Evolutionary conservation across 2,113 vertebrate species (phyloP), one percentile per base, ranked within the genome.

Genomic region (Phoenicopterus ruber): DNA sequence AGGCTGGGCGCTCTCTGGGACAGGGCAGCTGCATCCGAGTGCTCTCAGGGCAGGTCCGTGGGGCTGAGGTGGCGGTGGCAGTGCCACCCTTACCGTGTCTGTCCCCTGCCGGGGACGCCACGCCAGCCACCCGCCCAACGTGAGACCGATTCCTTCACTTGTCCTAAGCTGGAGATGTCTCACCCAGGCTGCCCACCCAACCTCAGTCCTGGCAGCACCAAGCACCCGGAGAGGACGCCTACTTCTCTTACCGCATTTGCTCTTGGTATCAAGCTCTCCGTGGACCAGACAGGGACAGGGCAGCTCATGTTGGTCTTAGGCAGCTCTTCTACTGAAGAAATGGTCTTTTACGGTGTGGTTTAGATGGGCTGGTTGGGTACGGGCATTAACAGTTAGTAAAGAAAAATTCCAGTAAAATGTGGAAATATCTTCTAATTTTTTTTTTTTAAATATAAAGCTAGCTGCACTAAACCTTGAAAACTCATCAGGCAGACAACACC

Each of bases 81-180:
- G 11, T 42, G 42, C 11, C 42, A 12, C 42, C 42, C 42, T 42
- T 42, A 42, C 42, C 42, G 42, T 42, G 42, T 42, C 42, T 14
- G 42, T 42, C 42, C 42, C 42, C 42, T 42, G 42, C 42, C 42
- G 15, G 11, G 34, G 34, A 31, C 29, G 38, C 28, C 42, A 50
- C 10, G 32, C 7, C 34, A 15, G 47, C 40, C 34, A 49, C 7
- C 17, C 54, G 20, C 17, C 7, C 25, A 34, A 22, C 0, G 0
- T 65, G 50, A 46, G 55, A 24, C 25, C 12, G 11, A 38, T n/a
- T 66, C 26, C 47, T 81, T 66, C 36, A 3, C 36, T 57, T 52
- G 18, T 61, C 44, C 71, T 62, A 47, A 71, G 26, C 29, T 47
- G 22, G 50, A 66, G 71, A 31, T 29, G 15, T 40, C 26, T 77